These are phyloP conservation scores for Stenodema calcarata DNA, from an alignment of 2,888 invertebrate species.

Conservation along the genomic window DNA sequence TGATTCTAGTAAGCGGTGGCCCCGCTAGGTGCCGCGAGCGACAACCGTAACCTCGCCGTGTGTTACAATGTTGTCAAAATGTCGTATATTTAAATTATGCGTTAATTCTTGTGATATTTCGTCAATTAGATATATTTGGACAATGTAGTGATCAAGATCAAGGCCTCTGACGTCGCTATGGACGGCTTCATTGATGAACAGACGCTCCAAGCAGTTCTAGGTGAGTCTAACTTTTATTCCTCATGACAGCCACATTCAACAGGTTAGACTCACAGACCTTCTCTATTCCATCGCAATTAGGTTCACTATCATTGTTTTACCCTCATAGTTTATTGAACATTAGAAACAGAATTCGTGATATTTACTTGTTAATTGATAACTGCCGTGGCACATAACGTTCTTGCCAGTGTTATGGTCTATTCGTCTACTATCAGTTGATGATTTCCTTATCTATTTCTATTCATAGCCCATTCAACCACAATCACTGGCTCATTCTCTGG, in stretches of 20 bases:
- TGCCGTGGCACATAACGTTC: not conserved
- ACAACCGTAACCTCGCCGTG: constrained; percentile 18
- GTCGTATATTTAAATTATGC: constrained; percentile 6
- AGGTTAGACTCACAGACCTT: constrained; percentile 21
- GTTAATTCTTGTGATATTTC: not conserved
- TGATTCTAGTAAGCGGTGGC: not conserved
- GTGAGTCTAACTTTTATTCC: constrained; percentile 58
- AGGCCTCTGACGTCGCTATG: constrained; percentile 45
- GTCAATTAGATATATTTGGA: constrained; percentile 22
- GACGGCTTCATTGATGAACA: constrained; percentile 60
- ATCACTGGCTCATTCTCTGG: not conserved
- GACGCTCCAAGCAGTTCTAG: constrained; percentile 63
- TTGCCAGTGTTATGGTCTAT: not conserved
- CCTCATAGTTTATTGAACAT: not conserved
- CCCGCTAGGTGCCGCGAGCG: not conserved
- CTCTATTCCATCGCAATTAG: not conserved
- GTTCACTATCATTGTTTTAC: not conserved
- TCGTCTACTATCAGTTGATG: not conserved
- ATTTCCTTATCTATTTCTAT: not conserved
- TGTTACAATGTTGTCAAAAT: constrained; percentile 47
- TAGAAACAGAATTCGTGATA: not conserved
- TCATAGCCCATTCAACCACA: not conserved
- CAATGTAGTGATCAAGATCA: constrained; percentile 48
- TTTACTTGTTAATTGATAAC: not conserved
- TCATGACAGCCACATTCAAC: constrained; percentile 6